phyloP scores from a whole-genome alignment of 2,888 invertebrate genomes.

The Oconnorella tubifera region DNA sequence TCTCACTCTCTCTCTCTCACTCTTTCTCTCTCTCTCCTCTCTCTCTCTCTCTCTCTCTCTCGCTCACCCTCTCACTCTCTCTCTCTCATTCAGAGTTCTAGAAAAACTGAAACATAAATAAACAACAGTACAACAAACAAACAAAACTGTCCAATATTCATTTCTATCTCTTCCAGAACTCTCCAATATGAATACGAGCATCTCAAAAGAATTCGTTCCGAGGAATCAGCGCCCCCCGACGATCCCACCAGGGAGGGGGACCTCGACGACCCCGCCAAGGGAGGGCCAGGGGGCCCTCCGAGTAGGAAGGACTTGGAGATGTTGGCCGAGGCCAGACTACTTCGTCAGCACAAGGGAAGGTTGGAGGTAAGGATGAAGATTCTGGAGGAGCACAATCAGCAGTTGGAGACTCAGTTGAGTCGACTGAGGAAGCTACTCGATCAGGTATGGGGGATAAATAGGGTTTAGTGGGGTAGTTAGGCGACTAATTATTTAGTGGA shows the following conservation, averaged over 20 bases:
- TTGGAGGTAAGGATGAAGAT: constrained; percentile 97
- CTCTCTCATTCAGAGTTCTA: too few species aligned
- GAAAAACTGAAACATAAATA: too few species aligned
- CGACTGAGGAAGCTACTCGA: constrained; percentile 76
- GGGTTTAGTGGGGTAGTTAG: too few species aligned
- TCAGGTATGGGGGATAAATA: constrained; percentile 23
- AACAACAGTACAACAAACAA: too few species aligned
- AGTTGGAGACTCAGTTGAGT: constrained; percentile 91
- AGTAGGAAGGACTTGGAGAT: constrained; percentile 50
- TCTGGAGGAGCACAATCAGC: constrained; percentile 95
- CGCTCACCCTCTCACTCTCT: too few species aligned
- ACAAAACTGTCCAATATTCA: neutral
- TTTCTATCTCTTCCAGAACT: constrained; percentile 56
- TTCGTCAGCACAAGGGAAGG: constrained; percentile 92
- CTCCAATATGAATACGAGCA: constrained; percentile 93
- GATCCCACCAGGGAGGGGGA: neutral
- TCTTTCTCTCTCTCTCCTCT: too few species aligned
- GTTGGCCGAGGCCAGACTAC: constrained; percentile 84
- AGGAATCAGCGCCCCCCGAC: constrained; percentile 7
- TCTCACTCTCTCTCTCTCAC: too few species aligned
- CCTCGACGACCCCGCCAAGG: constrained; percentile 36
- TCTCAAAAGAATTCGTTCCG: constrained; percentile 60
- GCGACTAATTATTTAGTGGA: too few species aligned
- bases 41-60: too few species aligned
- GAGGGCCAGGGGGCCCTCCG: constrained; percentile 33